phyloP scores from a whole-genome alignment of 2,113 vertebrate genomes.

The Limnothrissa miodon region DNA sequence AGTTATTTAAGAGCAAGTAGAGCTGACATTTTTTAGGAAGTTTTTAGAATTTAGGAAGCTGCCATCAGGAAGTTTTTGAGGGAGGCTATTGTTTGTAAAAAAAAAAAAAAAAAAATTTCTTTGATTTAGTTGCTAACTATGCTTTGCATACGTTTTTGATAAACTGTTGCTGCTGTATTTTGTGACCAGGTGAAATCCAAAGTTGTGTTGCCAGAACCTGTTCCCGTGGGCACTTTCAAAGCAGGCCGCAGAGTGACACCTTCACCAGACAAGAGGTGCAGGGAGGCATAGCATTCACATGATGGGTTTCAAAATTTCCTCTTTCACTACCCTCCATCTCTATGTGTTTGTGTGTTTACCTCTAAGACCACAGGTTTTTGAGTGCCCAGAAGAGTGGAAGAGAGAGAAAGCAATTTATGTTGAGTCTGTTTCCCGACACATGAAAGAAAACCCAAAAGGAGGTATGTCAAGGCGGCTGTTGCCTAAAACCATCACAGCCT shows the following conservation, averaged over 20 bases:
- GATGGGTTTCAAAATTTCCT: not conserved
- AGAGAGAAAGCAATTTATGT: slow-evolving; percentile 39
- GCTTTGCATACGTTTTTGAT: no score
- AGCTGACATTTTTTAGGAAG: no score
- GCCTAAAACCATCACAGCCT: no score
- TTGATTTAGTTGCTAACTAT: no score
- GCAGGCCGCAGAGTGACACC: not conserved
- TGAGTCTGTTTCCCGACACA: slow-evolving; percentile 47
- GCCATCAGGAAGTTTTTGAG: no score
- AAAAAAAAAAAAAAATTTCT: no score
- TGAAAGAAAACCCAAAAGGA: slow-evolving; percentile 34
- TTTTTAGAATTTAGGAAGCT: no score
- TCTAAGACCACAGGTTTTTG: slow-evolving; percentile 39
- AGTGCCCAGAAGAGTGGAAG: slow-evolving; percentile 44
- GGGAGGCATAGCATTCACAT: not conserved
- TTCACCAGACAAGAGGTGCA: not conserved
- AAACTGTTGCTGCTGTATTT: not conserved
- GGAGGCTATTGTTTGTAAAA: no score
- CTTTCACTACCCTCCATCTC: not conserved
- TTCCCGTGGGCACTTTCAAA: not conserved
- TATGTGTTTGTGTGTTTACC: not conserved
- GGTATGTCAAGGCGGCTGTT: not conserved
- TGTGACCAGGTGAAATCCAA: slow-evolving; percentile 31
- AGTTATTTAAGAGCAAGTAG: no score
- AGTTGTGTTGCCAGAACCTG: not conserved